Conservation (phyloP, 2,113 vertebrate genomes). For the Gallinago media region DNA sequence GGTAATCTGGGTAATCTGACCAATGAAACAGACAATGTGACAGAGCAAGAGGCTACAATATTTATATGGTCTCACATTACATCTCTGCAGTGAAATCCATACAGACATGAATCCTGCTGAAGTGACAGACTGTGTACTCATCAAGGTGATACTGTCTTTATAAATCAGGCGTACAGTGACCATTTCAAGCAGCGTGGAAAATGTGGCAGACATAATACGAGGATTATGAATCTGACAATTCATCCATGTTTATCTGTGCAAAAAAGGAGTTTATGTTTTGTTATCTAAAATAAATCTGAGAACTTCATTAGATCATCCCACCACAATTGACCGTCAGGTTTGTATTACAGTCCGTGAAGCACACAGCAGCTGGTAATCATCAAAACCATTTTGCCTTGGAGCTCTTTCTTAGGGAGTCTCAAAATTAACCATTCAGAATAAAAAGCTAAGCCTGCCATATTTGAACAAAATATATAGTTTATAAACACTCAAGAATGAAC, state of each 20-base stretch:
- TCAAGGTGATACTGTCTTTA: slow-evolving; percentile 54
- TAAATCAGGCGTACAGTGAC: slow-evolving; percentile 28
- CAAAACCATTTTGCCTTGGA: background rate
- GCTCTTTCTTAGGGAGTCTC: background rate
- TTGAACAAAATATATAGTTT: background rate
- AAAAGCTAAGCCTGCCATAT: background rate
- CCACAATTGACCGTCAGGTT: background rate
- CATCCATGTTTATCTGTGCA: background rate
- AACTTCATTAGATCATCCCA: background rate
- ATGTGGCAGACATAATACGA: background rate
- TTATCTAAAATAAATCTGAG: background rate
- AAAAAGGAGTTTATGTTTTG: background rate
- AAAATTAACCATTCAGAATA: background rate
- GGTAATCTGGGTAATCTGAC: background rate
- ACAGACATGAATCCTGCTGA: slow-evolving; percentile 41
- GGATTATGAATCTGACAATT: slow-evolving; percentile 14
- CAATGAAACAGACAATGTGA: background rate
- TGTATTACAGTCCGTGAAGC: background rate
- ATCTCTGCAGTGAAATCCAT: slow-evolving; percentile 32
- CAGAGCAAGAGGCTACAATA: background rate
- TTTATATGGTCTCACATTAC: background rate
- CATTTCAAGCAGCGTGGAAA: slow-evolving; percentile 5
- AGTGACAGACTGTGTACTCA: slow-evolving; percentile 36
- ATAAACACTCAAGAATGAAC: background rate
- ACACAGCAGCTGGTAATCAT: background rate